phyloP scores from a whole-genome alignment of 2,888 invertebrate genomes.

The Euzetes globulus region DNA sequence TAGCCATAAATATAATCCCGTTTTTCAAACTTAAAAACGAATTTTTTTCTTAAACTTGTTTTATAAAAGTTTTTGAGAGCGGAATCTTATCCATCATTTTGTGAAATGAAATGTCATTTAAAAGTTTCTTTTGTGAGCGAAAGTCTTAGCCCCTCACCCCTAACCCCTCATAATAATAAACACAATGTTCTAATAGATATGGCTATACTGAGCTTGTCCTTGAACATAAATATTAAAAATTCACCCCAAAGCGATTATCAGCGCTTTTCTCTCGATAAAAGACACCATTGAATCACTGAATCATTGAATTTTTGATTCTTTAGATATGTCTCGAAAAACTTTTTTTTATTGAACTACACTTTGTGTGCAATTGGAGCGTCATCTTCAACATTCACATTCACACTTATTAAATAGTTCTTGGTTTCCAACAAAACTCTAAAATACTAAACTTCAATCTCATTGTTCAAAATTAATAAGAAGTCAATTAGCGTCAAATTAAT shows the following conservation, averaged over 20 bases:
- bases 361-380: too few species aligned
- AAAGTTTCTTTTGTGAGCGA: slow-evolving; percentile 26
- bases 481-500: too few species aligned
- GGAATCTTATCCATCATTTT: slow-evolving; percentile 35
- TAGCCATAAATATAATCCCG: slow-evolving; percentile 22
- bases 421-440: too few species aligned
- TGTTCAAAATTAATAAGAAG: too few species aligned
- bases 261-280: slow-evolving; percentile 22
- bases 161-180: slow-evolving; percentile 21
- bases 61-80: slow-evolving; percentile 26
- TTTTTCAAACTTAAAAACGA: neutral
- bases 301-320: neutral
- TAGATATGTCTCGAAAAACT: neutral
- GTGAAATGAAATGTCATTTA: slow-evolving; percentile 35
- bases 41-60: slow-evolving; percentile 14
- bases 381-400: neutral
- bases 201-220: slow-evolving; percentile 16
- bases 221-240: slow-evolving; percentile 29
- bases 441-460: too few species aligned
- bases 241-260: slow-evolving; percentile 34
- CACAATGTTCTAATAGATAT: slow-evolving; percentile 26
- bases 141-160: neutral
- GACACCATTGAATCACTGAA: slow-evolving; percentile 14
- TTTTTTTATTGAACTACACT: neutral
- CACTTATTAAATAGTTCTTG: neutral